Conservation (phyloP, 1,140 invertebrate genomes). For the Pararge aegeria region DNA sequence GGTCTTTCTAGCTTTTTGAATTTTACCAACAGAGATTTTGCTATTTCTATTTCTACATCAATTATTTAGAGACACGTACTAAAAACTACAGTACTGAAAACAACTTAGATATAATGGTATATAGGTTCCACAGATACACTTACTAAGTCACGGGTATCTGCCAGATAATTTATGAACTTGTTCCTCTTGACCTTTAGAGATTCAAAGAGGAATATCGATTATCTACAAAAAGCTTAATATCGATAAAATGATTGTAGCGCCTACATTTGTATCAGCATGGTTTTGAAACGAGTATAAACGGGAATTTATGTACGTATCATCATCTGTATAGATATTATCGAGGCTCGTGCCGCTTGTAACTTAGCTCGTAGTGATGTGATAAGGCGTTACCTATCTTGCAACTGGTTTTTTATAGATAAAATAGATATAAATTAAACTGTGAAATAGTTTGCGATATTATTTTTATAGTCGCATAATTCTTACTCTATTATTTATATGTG, state of each 20-base stretch:
- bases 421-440: no score
- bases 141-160: background rate
- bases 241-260: slow-evolving; percentile 3
- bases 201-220: slow-evolving; percentile 11
- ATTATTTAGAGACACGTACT: no score
- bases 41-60: no score
- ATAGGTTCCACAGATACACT: background rate
- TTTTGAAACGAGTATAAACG: slow-evolving; percentile 10
- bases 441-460: background rate
- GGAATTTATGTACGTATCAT: slow-evolving; percentile 12
- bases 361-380: background rate
- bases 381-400: background rate
- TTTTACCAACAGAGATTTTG: no score
- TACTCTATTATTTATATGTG: background rate
- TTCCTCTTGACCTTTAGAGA: slow-evolving; percentile 6
- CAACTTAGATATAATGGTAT: background rate
- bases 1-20: no score
- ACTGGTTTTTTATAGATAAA: background rate
- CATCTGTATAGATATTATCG: slow-evolving; percentile 10
- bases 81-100: no score
- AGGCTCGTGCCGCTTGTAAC: slow-evolving; percentile 11
- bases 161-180: slow-evolving; percentile 2
- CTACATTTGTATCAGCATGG: slow-evolving; percentile 3
- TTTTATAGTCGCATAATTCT: background rate
- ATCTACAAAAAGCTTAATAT: slow-evolving; percentile 8